Evolutionary conservation across 2,888 invertebrate species (phyloP).

Genomic region (Seira sanloemensis): DNA sequence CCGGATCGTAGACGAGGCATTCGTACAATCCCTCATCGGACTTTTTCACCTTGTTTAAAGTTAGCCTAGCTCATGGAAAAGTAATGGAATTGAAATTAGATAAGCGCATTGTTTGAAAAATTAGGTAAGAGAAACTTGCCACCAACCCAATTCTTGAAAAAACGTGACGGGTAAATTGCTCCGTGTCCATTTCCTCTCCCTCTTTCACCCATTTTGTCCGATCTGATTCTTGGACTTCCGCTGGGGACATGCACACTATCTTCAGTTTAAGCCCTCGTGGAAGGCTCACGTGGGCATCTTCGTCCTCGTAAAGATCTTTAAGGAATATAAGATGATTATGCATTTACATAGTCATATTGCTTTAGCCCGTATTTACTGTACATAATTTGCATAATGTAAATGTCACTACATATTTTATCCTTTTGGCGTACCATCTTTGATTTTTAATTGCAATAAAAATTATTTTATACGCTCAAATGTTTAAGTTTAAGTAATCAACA

Average conservation of each 20-base stretch:
- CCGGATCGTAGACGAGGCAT: constrained; percentile 39
- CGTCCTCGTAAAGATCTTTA: constrained; percentile 49
- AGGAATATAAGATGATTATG: not conserved
- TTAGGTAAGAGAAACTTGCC: no score
- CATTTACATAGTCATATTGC: constrained; percentile 5
- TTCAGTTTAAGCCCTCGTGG: constrained; percentile 45
- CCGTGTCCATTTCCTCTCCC: constrained; percentile 56
- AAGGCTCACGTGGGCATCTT: constrained; percentile 34
- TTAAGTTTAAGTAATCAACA: not conserved
- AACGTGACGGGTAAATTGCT: constrained; percentile 42
- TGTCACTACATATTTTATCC: constrained; percentile 6
- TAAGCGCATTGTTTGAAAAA: no score
- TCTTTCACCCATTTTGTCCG: constrained; percentile 67
- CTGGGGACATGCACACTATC: constrained; percentile 65
- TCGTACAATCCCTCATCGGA: constrained; percentile 52
- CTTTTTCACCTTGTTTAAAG: constrained; percentile 36
- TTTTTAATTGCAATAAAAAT: not conserved
- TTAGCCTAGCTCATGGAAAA: constrained; percentile 33
- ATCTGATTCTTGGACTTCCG: constrained; percentile 51
- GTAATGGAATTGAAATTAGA: no score
- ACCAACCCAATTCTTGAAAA: constrained; percentile 58
- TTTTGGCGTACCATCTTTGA: not conserved
- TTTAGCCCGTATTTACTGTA: not conserved
- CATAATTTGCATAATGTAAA: not conserved
- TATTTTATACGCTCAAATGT: not conserved